Evolutionary conservation across 2,113 vertebrate genomes (phyloP), one percentile per base, ranked within the genome.

Genomic region (Micromys minutus): DNA sequence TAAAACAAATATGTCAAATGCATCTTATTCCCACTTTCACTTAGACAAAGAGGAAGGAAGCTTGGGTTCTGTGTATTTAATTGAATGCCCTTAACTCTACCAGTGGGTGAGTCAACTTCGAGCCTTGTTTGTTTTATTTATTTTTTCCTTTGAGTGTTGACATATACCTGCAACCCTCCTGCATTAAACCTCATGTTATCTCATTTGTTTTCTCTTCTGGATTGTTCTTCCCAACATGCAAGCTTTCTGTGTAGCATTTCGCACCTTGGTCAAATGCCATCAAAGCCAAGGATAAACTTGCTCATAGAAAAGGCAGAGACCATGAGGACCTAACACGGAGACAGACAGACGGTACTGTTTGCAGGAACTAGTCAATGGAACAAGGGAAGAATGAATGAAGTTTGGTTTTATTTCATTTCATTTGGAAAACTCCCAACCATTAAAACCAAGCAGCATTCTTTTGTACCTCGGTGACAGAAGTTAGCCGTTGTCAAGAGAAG

Each of bases 401-500:
- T 81, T 76, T 91, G 86, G 67, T 42, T 94, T 31, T 5, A 22
- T 61, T 72, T 76, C 29, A 13, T 77, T 92, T 94, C 71, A 11
- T 90, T 93, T 59, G 67, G 65, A 72, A 86, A 95, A 59, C 57
- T 90, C 81, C 77, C 69, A 45, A 67, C 11, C 29, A 29, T 57
- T 67, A 69, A 77, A 61, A 5, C 55, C 39, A n/a, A 47, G 19
- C 29, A 26, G 15, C 79, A 13, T 3, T 69, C 21, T 59, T 84
- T 87, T n/a, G 65, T 7, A 59, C 39, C 36, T 72, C 15, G 17
- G 13, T 34, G 31, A 36, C 67, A 69, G 31, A 63, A 88, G 69
- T 84, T 69, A 94, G 1, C 50, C 67, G 50, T 72, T 76, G 21
- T n/a, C 83, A 55, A 65, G 31, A 69, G 9, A 29, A 13, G n/a